Conservation (phyloP, 1,140 invertebrate species). For the Lucilia sericata region DNA sequence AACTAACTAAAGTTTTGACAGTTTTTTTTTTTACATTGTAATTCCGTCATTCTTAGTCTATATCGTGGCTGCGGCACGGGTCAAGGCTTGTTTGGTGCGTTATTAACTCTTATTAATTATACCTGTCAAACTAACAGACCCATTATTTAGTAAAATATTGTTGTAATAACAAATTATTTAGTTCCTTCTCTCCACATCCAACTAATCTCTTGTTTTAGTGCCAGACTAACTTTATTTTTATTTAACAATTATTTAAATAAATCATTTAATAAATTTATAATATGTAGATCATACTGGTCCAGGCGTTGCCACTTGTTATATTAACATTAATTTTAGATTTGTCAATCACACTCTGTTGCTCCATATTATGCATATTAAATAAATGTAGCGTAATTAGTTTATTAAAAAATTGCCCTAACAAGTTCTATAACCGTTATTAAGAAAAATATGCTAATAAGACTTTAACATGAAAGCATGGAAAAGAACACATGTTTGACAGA, state of each 20-base stretch:
- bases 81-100: too few species aligned
- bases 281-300: background rate
- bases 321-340: conserved; percentile 41
- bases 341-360: conserved; percentile 27
- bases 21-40: too few species aligned
- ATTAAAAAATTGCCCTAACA: background rate
- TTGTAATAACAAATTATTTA: too few species aligned
- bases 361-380: background rate
- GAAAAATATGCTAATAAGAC: background rate
- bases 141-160: too few species aligned
- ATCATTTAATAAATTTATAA: background rate
- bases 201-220: too few species aligned
- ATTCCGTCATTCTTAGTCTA: too few species aligned
- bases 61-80: too few species aligned
- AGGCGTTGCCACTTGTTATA: conserved; percentile 37
- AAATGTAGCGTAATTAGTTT: conserved; percentile 18
- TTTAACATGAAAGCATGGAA: background rate
- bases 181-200: too few species aligned
- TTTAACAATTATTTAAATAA: background rate
- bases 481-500: background rate
- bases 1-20: too few species aligned
- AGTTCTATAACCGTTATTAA: background rate
- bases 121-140: too few species aligned
- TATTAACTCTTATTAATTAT: too few species aligned
- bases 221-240: too few species aligned